Percentiles rank a stretch among this genome's conserved stretches.
Conservation (phyloP, 2,113 vertebrate species). For the Cryptotis parvus region DNA sequence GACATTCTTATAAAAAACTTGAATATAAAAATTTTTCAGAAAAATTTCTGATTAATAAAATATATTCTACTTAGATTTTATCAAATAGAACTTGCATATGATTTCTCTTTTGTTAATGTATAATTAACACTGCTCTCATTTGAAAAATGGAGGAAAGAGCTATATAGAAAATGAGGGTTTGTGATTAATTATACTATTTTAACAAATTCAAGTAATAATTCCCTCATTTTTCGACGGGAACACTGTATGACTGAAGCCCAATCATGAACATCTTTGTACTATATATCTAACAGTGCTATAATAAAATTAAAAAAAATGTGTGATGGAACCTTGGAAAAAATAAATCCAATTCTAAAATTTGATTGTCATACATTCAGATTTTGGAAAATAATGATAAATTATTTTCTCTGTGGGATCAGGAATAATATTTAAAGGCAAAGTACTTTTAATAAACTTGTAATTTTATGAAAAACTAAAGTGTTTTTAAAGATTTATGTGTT, state of each 20-base stretch:
- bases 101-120: slow-evolving; percentile 14
- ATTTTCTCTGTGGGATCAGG: neutral
- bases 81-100: neutral
- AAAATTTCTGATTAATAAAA: slow-evolving; percentile 4
- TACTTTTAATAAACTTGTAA: no score
- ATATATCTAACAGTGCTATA: no score
- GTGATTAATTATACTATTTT: neutral
- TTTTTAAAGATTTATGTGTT: neutral
- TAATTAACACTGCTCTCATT: neutral
- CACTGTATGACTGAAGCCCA: no score
- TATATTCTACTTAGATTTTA: neutral
- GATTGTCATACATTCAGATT: slow-evolving; percentile 3
- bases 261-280: no score
- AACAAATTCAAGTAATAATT: neutral
- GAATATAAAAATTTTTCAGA: slow-evolving; percentile 2
- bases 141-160: neutral
- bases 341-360: neutral
- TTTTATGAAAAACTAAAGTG: no score
- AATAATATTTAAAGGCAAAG: neutral
- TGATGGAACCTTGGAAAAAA: no score
- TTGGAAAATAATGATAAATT: neutral
- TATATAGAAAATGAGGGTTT: neutral
- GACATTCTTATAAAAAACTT: neutral
- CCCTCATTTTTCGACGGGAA: slow-evolving; percentile 38
- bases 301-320: no score